A percentile compares a stretch with the other conserved stretches of the same genome.
phyloP scores from a whole-genome alignment of 2,888 invertebrate species.

The Parnassius orleans region DNA sequence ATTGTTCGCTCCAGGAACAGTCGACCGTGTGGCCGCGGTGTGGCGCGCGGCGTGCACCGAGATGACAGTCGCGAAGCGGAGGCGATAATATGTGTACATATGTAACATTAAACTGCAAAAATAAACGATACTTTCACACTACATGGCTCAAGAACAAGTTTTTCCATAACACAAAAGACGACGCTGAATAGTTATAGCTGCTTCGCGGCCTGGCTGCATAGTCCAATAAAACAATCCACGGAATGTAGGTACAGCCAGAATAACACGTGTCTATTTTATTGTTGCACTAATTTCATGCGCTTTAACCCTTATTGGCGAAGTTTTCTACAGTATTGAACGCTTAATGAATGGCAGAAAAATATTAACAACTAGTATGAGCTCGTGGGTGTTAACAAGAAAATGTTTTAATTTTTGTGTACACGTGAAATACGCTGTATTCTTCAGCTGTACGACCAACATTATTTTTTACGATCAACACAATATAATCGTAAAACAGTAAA shows the following conservation, averaged over 20 bases:
- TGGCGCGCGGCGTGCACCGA: constrained; percentile 45
- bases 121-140: constrained; percentile 80
- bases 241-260: constrained; percentile 77
- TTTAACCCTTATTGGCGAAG: not conserved
- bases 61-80: constrained; percentile 67
- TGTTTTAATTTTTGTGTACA: too few relatives aligned
- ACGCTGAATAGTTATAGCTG: constrained; percentile 82
- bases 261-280: constrained; percentile 39
- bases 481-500: too few relatives aligned
- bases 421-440: too few relatives aligned
- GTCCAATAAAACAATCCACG: constrained; percentile 79
- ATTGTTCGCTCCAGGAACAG: constrained; percentile 67
- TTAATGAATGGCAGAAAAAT: too few relatives aligned
- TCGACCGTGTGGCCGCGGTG: constrained; percentile 31
- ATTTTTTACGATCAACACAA: too few relatives aligned
- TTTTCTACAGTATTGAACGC: not conserved
- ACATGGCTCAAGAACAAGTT: constrained; percentile 81
- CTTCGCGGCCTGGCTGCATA: constrained; percentile 78
- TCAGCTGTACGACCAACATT: too few relatives aligned
- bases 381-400: too few relatives aligned
- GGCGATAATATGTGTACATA: constrained; percentile 81
- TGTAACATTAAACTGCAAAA: constrained; percentile 81
- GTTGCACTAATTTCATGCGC: constrained; percentile 30
- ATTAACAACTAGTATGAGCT: too few relatives aligned
- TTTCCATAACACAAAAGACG: constrained; percentile 82